Base-by-base conservation (phyloP, 2,888 invertebrate species). In the Pristionchus exspectatus region DNA sequence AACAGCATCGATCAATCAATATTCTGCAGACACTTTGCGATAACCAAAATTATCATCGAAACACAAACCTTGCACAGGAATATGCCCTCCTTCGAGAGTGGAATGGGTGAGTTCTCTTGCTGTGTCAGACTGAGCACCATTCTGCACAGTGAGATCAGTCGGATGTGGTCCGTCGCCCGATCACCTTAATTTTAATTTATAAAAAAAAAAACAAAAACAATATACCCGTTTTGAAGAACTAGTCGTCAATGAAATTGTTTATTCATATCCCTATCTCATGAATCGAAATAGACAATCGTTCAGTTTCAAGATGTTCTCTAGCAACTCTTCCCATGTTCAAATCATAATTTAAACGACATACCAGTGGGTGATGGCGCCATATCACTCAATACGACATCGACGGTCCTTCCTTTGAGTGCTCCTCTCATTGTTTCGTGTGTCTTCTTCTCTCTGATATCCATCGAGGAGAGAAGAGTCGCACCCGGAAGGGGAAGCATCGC, bases 281-380 rank as follows among this genome's bases (percentile, higher is more conserved):
- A n/a, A n/a, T n/a, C n/a, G n/a, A n/a, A n/a, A n/a, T n/a, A n/a
- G n/a, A n/a, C n/a, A n/a, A n/a, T 38, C 38, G 38, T 38, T 38
- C 38, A 72, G 3, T 21, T 72, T 72, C 9, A 72, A 0, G 24
- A 27, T 27, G 24, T 30, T 7, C 9, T 16, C 5, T 18, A 4
- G 33, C 4, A 59, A 59, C 59, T 21, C 56, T 14, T 2, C 18
- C 59, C 38, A 12, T 24, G 38, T 14, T 77, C 16, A 4, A 4
- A 77, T 10, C 10, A 83, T 9, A 50, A 50, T 50, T 9, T 50
- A 1, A 30, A 54, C 16, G 5, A 21, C 88, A 30, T 33, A 93
- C 95, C 95, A 24, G 93, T 93, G 1, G 94, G 93, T 90, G 94
- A 94, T 2, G 95, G 95, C 21, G 95, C 95, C 95, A 95, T 95